A percentile compares a stretch with the other conserved stretches of the same genome.
These are phyloP conservation scores for Capreolus pygargus DNA, from an alignment of 2,113 vertebrate genomes.

Conservation along the genomic window DNA sequence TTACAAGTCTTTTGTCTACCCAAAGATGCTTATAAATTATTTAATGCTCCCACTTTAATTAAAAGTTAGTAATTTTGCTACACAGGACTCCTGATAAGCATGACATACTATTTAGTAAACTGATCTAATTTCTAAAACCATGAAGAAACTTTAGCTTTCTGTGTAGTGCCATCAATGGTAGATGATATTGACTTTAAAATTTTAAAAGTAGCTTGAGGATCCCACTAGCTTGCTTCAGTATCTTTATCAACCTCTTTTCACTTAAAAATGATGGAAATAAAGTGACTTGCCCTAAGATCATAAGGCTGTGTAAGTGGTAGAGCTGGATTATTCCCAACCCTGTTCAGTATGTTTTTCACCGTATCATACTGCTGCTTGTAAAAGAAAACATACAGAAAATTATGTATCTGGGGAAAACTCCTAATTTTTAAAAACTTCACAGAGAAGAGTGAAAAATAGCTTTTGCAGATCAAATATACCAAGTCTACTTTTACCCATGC, in stretches of 20 bases:
- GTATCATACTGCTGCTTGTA: background rate
- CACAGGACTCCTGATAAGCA: background rate
- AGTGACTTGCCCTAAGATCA: background rate
- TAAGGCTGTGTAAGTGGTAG: background rate
- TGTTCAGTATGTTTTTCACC: background rate
- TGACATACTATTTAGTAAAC: background rate
- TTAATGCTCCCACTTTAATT: background rate
- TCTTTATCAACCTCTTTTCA: background rate
- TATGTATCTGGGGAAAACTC: background rate
- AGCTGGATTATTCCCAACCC: background rate
- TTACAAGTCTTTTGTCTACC: background rate
- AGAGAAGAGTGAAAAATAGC: background rate
- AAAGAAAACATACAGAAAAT: background rate
- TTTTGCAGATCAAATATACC: conserved; percentile 6
- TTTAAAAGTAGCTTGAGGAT: background rate
- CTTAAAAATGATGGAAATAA: background rate
- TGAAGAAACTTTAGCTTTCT: background rate
- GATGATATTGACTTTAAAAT: background rate
- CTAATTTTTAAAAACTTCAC: background rate
- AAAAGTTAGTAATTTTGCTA: background rate
- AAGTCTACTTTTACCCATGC: background rate
- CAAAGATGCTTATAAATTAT: background rate
- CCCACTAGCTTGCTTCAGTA: background rate
- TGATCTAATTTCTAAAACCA: background rate
- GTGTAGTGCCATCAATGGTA: background rate